phyloP scores from a whole-genome alignment of 1,140 invertebrate species.

The Tribolium castaneum region DNA sequence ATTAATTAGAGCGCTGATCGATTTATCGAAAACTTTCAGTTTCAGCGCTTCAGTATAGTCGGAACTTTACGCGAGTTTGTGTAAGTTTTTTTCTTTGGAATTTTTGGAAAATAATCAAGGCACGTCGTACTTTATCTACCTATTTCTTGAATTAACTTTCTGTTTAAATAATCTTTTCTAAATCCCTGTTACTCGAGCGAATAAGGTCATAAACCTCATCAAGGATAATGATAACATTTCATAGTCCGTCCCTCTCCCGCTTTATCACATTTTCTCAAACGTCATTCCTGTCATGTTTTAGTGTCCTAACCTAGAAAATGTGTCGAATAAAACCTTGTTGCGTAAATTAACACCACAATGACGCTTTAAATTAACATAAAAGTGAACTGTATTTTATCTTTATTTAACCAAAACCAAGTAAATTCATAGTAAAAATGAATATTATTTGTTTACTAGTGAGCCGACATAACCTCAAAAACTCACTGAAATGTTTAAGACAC shows the following conservation, averaged over 20 bases:
- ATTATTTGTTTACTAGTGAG: slow-evolving; percentile 50
- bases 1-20: too few species aligned
- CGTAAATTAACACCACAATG: neutral
- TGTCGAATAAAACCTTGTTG: neutral
- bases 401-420: neutral
- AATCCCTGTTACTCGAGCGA: neutral
- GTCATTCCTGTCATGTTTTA: slow-evolving; percentile 1
- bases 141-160: too few species aligned
- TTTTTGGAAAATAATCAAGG: too few species aligned
- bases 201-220: neutral
- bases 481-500: slow-evolving; percentile 49
- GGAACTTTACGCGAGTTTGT: too few species aligned
- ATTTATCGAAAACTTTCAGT: too few species aligned
- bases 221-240: neutral
- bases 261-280: neutral
- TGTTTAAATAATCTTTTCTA: too few species aligned
- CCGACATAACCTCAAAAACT: slow-evolving; percentile 47
- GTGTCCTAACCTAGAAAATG: slow-evolving; percentile 13
- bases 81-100: too few species aligned
- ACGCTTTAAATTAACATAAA: neutral
- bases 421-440: slow-evolving; percentile 48
- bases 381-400: neutral
- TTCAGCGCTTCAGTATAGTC: too few species aligned
- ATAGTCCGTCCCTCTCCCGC: neutral
- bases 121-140: too few species aligned